A percentile compares a stretch with the other conserved stretches of the same genome.
Evolutionary conservation across 2,113 vertebrate species (phyloP).

Genomic region (Cebidichthys violaceus): DNA sequence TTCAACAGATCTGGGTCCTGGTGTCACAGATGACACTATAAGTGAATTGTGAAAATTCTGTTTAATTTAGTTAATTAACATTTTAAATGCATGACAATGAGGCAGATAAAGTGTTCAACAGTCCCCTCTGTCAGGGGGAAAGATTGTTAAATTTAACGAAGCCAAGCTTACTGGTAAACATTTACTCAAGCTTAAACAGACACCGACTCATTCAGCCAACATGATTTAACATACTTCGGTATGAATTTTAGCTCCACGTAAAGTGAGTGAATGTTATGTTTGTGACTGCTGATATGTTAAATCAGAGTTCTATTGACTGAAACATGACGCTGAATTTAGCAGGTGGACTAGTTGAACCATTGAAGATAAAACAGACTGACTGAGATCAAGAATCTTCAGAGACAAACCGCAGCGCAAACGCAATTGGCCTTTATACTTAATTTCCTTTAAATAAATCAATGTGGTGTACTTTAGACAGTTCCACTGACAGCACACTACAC

Average conservation of each 20-base stretch:
- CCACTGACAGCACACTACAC: not conserved
- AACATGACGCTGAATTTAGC: not conserved
- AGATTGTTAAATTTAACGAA: not conserved
- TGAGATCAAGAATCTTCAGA: not conserved
- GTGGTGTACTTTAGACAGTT: constrained; percentile 12
- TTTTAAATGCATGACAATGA: not conserved
- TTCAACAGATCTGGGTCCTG: not conserved
- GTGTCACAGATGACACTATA: too few relatives aligned
- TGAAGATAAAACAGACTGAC: not conserved
- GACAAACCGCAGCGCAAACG: not conserved
- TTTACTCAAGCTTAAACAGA: not conserved
- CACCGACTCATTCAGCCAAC: not conserved
- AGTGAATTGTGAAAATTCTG: not conserved
- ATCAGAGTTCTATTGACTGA: not conserved
- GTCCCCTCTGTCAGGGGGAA: not conserved
- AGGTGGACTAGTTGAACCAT: not conserved
- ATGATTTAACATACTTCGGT: not conserved
- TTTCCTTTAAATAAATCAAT: constrained; percentile 34
- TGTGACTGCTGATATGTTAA: not conserved
- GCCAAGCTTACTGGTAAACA: not conserved
- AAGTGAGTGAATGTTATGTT: not conserved
- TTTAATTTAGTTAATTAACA: not conserved
- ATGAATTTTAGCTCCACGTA: not conserved
- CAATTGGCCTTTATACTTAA: constrained; percentile 14
- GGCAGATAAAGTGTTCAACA: not conserved